Conservation (phyloP, 2,113 vertebrate genomes). For the Isurus oxyrinchus region DNA sequence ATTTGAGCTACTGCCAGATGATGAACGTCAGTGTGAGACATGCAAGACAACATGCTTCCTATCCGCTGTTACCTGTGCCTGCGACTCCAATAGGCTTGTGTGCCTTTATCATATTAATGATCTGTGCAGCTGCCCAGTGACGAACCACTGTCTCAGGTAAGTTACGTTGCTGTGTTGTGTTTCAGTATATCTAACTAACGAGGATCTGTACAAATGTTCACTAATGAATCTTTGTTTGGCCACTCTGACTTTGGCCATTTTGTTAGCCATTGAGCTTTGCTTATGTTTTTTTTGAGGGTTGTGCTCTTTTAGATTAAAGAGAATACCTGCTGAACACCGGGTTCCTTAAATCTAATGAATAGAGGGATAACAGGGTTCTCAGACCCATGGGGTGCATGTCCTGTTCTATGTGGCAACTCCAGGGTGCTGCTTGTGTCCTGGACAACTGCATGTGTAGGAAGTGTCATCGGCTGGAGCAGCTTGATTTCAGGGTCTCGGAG, state of each 20-base stretch:
- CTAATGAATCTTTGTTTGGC: background rate
- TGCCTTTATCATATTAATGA: slow-evolving; percentile 80
- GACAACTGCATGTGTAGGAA: too few species aligned
- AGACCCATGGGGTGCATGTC: too few species aligned
- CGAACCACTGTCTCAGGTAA: slow-evolving; percentile 88
- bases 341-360: background rate
- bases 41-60: slow-evolving; percentile 97
- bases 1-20: slow-evolving; percentile 92
- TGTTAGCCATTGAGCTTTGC: background rate
- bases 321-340: background rate
- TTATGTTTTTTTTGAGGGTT: background rate
- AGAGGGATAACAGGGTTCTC: too few species aligned
- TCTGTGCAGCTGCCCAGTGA: slow-evolving; percentile 81
- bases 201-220: background rate
- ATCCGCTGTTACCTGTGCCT: slow-evolving; percentile 90
- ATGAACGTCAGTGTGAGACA: slow-evolving; percentile 87
- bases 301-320: background rate
- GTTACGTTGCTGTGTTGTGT: background rate
- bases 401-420: too few species aligned
- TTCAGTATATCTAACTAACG: background rate
- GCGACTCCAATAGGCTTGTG: slow-evolving; percentile 81
- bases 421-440: too few species aligned
- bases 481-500: too few species aligned
- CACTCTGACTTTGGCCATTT: background rate
- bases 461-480: too few species aligned